Percentiles rank a stretch among this genome's conserved stretches.
Evolutionary conservation across 2,797 vertebrate genomes (phyloP).

Genomic region (Enteromius anoplus): DNA sequence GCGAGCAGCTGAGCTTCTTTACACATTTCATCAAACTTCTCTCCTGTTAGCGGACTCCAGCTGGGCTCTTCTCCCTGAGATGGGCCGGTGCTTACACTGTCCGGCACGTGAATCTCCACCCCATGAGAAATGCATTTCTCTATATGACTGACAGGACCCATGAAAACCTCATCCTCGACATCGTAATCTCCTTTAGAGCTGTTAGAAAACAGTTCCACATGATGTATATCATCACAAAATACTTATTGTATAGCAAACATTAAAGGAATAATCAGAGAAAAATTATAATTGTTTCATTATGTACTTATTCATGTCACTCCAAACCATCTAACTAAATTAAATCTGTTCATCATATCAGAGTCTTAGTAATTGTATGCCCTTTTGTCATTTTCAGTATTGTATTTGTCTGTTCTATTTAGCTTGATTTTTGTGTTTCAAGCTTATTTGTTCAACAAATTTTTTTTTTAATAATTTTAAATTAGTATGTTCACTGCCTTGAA

Average conservation of each 20-base stretch:
- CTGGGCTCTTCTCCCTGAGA: slow-evolving; percentile 34
- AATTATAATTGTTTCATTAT: not conserved
- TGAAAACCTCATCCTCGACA: slow-evolving; percentile 85
- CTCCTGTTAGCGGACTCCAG: slow-evolving; percentile 84
- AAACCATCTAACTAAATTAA: not conserved
- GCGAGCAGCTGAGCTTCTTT: slow-evolving; percentile 87
- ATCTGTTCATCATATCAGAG: not conserved
- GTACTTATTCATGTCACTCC: not conserved
- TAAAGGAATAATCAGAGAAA: not conserved
- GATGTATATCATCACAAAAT: not conserved
- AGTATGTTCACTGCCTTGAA: not conserved
- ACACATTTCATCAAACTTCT: slow-evolving; percentile 85
- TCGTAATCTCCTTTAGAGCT: slow-evolving; percentile 80
- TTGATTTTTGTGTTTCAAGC: not conserved
- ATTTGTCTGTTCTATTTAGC: not conserved
- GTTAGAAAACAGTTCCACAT: slow-evolving; percentile 9
- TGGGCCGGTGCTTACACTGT: slow-evolving; percentile 13
- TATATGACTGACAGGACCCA: slow-evolving; percentile 78
- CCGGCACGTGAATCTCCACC: slow-evolving; percentile 52
- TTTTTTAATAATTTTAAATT: not conserved
- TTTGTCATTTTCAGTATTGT: not conserved
- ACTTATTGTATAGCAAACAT: not conserved
- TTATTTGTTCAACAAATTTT: not conserved
- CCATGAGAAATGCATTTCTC: slow-evolving; percentile 77
- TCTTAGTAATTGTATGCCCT: not conserved